Evolutionary conservation across 2,797 vertebrate genomes (phyloP), one percentile per base, ranked within the genome.

Genomic region (Anisognathus igniventris): DNA sequence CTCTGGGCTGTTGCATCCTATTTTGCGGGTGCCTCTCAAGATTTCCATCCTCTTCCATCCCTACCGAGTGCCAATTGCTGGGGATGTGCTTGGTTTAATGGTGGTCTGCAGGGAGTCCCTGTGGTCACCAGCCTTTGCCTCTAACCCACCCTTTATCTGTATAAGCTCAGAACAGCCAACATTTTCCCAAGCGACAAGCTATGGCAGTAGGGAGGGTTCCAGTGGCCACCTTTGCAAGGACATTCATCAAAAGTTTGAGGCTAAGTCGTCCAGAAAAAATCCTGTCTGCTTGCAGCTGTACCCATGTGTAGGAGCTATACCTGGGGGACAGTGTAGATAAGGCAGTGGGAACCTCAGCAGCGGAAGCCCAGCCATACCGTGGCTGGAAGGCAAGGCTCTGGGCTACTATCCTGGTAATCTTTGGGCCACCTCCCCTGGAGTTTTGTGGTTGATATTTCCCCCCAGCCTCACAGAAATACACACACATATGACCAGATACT

Each of bases 11-110:
- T 60, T 68, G 25, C 33, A 40, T 65, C 22, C 25, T 3, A 0
- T 75, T 91, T 87, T 87, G 47, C 85, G 39, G 51, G 51, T 42
- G 35, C 51, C 37, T 89, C 79, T 84, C 30, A 67, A 50, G 37
- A 39, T 88, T 81, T 68, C 56, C 45, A 64, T 33, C 27, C 18
- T 48, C 44, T 86, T 45, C 58, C 1, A 0, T 62, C 23, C 45
- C 35, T 31, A 77, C 6, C 14, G 39, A 71, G 28, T 1, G 0
- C 50, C 0, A 0, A 4, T 45, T 2, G 0, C 21, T 66, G 40
- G 44, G 30, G 56, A n/a, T 0, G 0, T 40, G 23, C 35, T 77
- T n/a, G 31, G 19, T 71, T 91, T 85, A 77, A n/a, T 5, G 19
- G 37, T 64, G 62, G 22, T 66, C 66, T 87, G 33, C 54, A 24